These are phyloP conservation scores for Melanogrammus aeglefinus DNA, from an alignment of 2,797 vertebrate species.

Conservation along the genomic window DNA sequence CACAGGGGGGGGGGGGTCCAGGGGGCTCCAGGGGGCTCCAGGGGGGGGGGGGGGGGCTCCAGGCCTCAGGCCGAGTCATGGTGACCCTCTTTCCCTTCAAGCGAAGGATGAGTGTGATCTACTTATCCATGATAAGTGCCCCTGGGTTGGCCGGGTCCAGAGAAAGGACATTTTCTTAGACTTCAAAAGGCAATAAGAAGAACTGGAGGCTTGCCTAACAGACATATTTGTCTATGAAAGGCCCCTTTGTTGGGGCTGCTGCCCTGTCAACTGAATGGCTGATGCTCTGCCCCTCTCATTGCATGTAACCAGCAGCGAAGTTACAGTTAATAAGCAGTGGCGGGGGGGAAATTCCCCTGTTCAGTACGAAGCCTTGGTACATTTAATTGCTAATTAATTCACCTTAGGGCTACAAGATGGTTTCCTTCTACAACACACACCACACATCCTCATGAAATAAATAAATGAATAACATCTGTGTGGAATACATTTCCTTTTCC, in stretches of 20 bases:
- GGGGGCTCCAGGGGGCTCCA: constrained; percentile 36
- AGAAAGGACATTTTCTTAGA: constrained; percentile 63
- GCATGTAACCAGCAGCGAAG: not conserved
- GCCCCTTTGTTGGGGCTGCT: constrained; percentile 44
- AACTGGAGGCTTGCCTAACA: constrained; percentile 40
- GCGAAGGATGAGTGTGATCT: constrained; percentile 68
- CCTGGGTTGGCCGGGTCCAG: constrained; percentile 54
- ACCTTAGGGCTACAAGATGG: not conserved
- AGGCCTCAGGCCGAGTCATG: too few relatives aligned
- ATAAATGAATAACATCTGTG: constrained; percentile 7
- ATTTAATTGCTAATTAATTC: constrained; percentile 17
- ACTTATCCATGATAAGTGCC: constrained; percentile 60
- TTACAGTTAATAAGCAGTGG: not conserved
- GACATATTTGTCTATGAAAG: constrained; percentile 55
- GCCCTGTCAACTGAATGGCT: constrained; percentile 20
- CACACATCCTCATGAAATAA: constrained; percentile 9
- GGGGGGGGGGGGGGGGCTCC: constrained; percentile 28
- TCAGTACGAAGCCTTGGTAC: constrained; percentile 11
- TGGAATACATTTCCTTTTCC: constrained; percentile 20
- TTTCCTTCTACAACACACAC: constrained; percentile 2
- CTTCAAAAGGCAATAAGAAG: constrained; percentile 57
- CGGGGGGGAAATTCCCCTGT: constrained; percentile 13
- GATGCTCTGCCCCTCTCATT: constrained; percentile 3
- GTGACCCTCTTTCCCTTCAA: constrained; percentile 55
- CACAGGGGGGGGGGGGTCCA: constrained; percentile 14